A percentile compares a stretch with the other conserved stretches of the same genome.
Evolutionary conservation across 2,113 vertebrate species (phyloP).

Genomic region (Marcusenius ussheri): DNA sequence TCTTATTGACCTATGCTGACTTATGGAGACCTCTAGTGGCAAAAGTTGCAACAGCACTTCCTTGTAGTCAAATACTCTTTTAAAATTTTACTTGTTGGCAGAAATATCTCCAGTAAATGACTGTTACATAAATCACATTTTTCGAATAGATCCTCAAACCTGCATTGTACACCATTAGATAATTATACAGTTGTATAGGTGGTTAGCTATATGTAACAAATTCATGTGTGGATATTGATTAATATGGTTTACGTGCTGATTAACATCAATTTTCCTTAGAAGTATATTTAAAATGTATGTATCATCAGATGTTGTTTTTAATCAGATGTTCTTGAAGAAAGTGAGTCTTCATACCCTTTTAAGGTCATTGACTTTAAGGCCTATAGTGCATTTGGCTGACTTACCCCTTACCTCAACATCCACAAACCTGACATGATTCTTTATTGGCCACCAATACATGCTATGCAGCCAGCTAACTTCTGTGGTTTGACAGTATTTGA

Average conservation of each 20-base stretch:
- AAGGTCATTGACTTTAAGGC: background rate
- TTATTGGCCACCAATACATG: background rate
- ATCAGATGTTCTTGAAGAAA: background rate
- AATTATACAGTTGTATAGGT: background rate
- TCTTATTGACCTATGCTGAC: conserved; percentile 7
- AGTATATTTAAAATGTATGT: background rate
- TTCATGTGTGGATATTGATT: background rate
- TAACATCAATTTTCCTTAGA: background rate
- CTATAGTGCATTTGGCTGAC: background rate
- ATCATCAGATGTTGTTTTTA: background rate
- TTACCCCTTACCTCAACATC: background rate
- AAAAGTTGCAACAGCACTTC: conserved; percentile 6
- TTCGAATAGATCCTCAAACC: background rate
- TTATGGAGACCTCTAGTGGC: conserved; percentile 41
- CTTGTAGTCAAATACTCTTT: background rate
- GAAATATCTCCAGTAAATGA: background rate
- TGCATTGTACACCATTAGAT: background rate
- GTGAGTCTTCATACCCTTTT: background rate
- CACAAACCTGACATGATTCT: background rate
- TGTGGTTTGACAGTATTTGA: background rate
- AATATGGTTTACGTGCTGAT: background rate
- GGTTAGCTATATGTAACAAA: background rate
- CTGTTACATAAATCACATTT: background rate
- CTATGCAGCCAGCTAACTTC: background rate
- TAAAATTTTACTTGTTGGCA: background rate